phyloP scores from a whole-genome alignment of 1,140 invertebrate genomes.

The Papilio polyxenes region DNA sequence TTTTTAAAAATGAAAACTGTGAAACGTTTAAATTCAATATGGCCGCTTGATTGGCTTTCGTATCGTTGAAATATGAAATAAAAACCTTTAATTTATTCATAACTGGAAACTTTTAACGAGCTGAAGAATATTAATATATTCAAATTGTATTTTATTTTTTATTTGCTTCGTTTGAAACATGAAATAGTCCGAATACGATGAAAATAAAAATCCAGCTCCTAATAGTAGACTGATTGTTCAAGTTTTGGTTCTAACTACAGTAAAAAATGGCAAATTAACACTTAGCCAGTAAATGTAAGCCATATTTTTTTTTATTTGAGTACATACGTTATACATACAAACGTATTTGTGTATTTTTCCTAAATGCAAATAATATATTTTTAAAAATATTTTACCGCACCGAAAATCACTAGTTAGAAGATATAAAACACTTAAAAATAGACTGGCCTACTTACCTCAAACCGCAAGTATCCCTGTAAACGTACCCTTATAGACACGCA shows the following conservation, averaged over 20 bases:
- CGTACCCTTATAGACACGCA: slow-evolving; percentile 24
- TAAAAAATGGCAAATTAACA: no score
- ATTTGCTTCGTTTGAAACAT: slow-evolving; percentile 4
- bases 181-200: background rate
- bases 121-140: slow-evolving; percentile 27
- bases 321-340: no score
- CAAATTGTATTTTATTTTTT: slow-evolving; percentile 22
- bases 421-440: slow-evolving; percentile 13
- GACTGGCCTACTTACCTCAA: slow-evolving; percentile 26
- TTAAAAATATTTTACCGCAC: background rate
- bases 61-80: slow-evolving; percentile 9
- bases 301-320: no score
- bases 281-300: no score
- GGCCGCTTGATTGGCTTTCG: slow-evolving; percentile 23
- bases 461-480: slow-evolving; percentile 15
- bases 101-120: slow-evolving; percentile 26
- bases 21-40: slow-evolving; percentile 6
- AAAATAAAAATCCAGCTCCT: background rate
- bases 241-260: no score
- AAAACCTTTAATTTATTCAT: slow-evolving; percentile 17
- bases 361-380: no score
- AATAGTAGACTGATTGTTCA: background rate
- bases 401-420: slow-evolving; percentile 12
- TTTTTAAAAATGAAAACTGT: background rate
- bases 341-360: no score